Evolutionary conservation across 2,797 vertebrate genomes (phyloP), one percentile per base, ranked within the genome.

Genomic region (Danio albolineatus): DNA sequence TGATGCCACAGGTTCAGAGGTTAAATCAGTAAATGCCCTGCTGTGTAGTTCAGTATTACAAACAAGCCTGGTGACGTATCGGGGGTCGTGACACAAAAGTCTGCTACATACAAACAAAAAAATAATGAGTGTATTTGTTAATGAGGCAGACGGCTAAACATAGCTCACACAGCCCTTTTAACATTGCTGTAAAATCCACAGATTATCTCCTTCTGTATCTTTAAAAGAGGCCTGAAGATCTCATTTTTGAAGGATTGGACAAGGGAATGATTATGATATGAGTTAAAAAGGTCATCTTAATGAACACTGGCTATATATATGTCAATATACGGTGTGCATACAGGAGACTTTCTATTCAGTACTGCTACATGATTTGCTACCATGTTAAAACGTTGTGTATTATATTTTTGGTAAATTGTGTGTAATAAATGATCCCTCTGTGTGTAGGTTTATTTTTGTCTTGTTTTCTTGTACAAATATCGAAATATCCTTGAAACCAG

Each of bases 1-100:
- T 57, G 60, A 73, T 65, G 62, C 65, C 43, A 71, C 21, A 53
- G 43, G 78, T 54, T 84, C 73, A 76, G 83, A 88, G 84, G 83
- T 87, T 84, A 89, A 81, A 76, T 75, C 83, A 86, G 65, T 80
- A 76, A 76, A 78, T 71, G 85, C 69, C 72, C 80, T 83, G 83
- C 74, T 78, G 60, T 80, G 84, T 78, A 67, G 54, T 39, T 83
- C 51, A 71, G 78, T 38, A 71, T 66, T 62, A 87, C 69, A 83
- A 81, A 83, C 72, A 77, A 82, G 71, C 9, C 49, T 79, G n/a
- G 64, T 16, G 19, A 64, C 19, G 46, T 41, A 14, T 36, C 9
- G 10, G 56, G 54, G 28, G 61, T 73, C n/a, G 0, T 72, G 67
- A 77, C 76, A 61, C 48, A 51, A 62, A 78, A 77, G 67, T 83